These are phyloP conservation scores for Diplodus puntazzo DNA, from an alignment of 2,797 vertebrate genomes.

Conservation along the genomic window DNA sequence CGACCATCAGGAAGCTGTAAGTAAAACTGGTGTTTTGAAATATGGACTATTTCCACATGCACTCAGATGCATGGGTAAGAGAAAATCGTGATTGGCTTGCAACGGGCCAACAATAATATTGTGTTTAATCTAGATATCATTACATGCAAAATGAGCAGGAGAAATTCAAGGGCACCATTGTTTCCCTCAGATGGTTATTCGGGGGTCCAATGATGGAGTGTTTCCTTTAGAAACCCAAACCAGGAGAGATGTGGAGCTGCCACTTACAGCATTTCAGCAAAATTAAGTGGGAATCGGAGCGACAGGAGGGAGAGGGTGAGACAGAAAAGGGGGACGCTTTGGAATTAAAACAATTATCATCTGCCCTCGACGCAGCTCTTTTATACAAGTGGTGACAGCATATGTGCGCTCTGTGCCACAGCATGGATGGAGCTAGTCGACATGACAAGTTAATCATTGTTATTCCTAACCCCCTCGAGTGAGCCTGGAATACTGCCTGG, in stretches of 20 bases:
- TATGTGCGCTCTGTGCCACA: background rate
- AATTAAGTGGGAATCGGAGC: constrained; percentile 32
- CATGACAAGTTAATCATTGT: constrained; percentile 28
- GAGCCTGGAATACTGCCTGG: background rate
- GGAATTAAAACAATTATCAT: constrained; percentile 5
- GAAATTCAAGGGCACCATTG: constrained; percentile 84
- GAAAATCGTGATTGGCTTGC: constrained; percentile 72
- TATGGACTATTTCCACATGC: constrained; percentile 69
- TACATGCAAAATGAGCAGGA: constrained; percentile 79
- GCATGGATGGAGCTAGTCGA: background rate
- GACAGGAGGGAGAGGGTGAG: constrained; percentile 18
- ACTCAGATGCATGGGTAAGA: constrained; percentile 72
- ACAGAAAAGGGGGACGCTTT: constrained; percentile 10
- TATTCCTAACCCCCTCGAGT: constrained; percentile 16
- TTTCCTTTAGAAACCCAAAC: constrained; percentile 81
- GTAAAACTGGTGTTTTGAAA: constrained; percentile 69
- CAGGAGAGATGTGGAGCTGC: constrained; percentile 68
- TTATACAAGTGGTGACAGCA: background rate
- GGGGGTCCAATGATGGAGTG: constrained; percentile 66
- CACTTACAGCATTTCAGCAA: constrained; percentile 48
- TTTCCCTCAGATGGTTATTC: constrained; percentile 67
- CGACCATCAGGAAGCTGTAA: constrained; percentile 59
- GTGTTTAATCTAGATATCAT: constrained; percentile 85
- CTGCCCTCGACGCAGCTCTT: background rate
- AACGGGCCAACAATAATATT: constrained; percentile 85